Percentiles rank a stretch among this genome's conserved stretches.
Evolutionary conservation across 2,797 vertebrate species (phyloP).

Genomic region (Chaetophractus vellerosus): DNA sequence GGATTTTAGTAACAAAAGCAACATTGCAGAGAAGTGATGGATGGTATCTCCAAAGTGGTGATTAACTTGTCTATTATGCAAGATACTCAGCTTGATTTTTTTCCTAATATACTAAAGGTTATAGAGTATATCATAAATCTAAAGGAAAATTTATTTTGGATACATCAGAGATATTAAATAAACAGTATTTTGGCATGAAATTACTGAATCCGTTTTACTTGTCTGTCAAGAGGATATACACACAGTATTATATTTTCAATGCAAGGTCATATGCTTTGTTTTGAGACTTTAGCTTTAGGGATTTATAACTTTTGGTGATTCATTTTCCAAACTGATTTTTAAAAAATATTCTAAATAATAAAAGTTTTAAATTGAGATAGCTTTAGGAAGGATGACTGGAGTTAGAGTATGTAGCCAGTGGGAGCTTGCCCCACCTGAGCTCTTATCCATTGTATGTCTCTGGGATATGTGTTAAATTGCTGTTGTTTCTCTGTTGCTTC

Average conservation of each 20-base stretch:
- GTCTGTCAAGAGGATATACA: not conserved
- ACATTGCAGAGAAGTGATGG: not conserved
- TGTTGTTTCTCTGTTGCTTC: not conserved
- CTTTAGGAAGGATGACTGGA: not conserved
- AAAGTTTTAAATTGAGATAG: not conserved
- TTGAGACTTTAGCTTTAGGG: not conserved
- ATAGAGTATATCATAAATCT: not conserved
- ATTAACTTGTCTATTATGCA: not conserved
- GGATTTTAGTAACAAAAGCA: constrained; percentile 5
- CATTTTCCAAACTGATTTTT: not conserved
- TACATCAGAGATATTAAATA: not conserved
- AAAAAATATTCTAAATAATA: not conserved
- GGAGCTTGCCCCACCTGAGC: not conserved
- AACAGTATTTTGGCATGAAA: not conserved
- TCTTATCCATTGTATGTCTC: fast-evolving
- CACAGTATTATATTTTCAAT: not conserved
- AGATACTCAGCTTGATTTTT: not conserved
- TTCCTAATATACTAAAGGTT: not conserved
- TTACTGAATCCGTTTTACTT: not conserved
- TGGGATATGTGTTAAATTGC: not conserved
- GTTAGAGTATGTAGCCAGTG: not conserved
- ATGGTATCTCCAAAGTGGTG: not conserved
- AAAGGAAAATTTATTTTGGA: not conserved
- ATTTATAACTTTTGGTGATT: constrained; percentile 11
- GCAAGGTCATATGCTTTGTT: not conserved